These are phyloP conservation scores for Augiades crinisus DNA, from an alignment of 2,888 invertebrate genomes.

Conservation along the genomic window DNA sequence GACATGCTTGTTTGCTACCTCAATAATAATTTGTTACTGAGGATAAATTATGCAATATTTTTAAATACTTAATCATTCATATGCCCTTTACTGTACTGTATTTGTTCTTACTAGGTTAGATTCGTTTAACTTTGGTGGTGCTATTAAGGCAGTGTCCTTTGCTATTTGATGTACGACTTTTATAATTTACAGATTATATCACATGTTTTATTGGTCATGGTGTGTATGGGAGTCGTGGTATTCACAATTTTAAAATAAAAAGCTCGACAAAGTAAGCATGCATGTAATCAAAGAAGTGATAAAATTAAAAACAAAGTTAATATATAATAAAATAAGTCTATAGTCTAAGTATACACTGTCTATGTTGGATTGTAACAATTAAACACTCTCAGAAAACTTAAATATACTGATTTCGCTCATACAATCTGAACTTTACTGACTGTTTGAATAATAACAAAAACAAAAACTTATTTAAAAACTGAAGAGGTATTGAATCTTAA, in stretches of 20 bases:
- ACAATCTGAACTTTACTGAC: slow-evolving; percentile 48
- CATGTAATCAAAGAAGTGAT: slow-evolving; percentile 34
- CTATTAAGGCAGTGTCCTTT: too few species aligned
- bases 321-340: slow-evolving; percentile 8
- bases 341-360: background rate
- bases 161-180: too few species aligned
- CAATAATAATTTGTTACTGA: too few species aligned
- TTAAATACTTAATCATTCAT: too few species aligned
- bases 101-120: too few species aligned
- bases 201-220: background rate
- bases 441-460: slow-evolving; percentile 42
- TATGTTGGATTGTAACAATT: background rate
- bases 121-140: too few species aligned
- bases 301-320: slow-evolving; percentile 30
- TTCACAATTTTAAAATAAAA: slow-evolving; percentile 8
- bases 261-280: slow-evolving; percentile 17
- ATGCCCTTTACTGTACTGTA: too few species aligned
- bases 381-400: slow-evolving; percentile 27
- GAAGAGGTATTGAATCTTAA: slow-evolving; percentile 30
- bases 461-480: slow-evolving; percentile 41
- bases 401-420: slow-evolving; percentile 43
- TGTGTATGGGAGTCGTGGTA: too few species aligned
- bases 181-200: too few species aligned
- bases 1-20: too few species aligned
- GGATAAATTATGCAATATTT: too few species aligned